Evolutionary conservation across 2,888 invertebrate genomes (phyloP), one percentile per base, ranked within the genome.

Genomic region (Zygogramma bicolorata): DNA sequence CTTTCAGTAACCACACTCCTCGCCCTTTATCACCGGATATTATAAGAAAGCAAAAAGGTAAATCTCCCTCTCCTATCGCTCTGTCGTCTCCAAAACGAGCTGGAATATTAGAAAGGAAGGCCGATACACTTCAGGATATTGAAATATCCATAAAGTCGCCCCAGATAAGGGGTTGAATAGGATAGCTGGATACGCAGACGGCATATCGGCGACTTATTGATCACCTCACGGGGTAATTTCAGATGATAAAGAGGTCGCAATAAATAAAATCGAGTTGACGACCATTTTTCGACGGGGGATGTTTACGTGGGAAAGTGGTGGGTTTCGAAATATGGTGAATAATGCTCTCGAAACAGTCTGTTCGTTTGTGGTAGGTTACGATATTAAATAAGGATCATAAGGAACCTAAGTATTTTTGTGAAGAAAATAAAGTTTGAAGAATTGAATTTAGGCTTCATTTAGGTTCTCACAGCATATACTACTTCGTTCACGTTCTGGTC

Each of bases 71-170:
- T 18, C 7, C 7, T 20, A 46, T 46, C 46, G 46, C 8, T 0
- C 6, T 18, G 42, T 18, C 15, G n/a, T 18, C 8, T 53, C n/a
- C 53, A 13, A 53, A 53, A 53, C 53, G 53, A 38, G n/a, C 40
- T 0, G 15, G 62, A 46, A 18, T 42, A 62, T 62, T 46, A 46
- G 42, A 57, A 60, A 57, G 68, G 61, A 68, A 65, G 58, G 15
- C 27, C 68, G 79, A 81, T 81, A 80, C 80, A 81, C 80, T 80
- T 76, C 77, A 82, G 85, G 85, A 85, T 84, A 85, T 85, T 85
- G 85, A 84, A 85, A 85, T 84, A 84, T 85, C 84, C 84, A 84
- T 84, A 84, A 84, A 81, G 81, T 78, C 73, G 75, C 71, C 68
- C 66, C 74, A 77, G 85, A 85, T 85, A 85, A 84, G 82, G 77